Base-by-base conservation (phyloP, 2,113 vertebrate genomes). In the Upupa epops region DNA sequence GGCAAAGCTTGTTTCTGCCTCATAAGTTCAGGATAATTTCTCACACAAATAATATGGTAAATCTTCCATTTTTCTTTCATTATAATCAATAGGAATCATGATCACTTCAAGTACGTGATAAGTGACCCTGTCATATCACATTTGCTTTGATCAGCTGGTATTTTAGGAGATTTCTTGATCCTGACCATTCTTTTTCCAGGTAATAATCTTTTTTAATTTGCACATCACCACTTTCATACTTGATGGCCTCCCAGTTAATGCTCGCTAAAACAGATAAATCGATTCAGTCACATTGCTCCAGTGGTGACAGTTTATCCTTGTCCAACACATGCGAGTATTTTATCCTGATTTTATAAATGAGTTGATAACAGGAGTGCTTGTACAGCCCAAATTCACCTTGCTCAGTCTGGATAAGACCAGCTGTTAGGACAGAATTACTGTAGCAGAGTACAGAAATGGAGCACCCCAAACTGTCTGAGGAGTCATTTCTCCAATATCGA, bases 111-210 rank as follows among this genome's bases (percentile, higher is more conserved):
- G 79, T 74, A 86, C 40, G 56, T 73, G 71, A 87, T 93, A 92
- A 85, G 77, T 70, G 61, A 83, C 32, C 61, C 84, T 94, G 89
- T 82, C 88, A 95, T 88, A 91, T 90, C 86, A 76, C 45, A 92
- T 93, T 91, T 94, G 56, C 80, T 94, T 94, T 92, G 59, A 95
- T 93, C 81, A 87, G 86, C 14, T 88, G n/a, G n/a, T 84, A 64
- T 86, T 95, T 75, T 70, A 79, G 51, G 55, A 91, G 34, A 72
- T 51, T 78, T 81, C 34, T 89, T 88, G 36, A 49, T 91, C 36
- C 28, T 66, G 28, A 75, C 7, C 3, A 8, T 80, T 91, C 74
- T 71, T 84, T 49, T 72, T 18, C 40, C 31, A 87, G 90, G 28
- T 73, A 83, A 93, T 58, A 90, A 70, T 72, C 31, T 77, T 93